Base-by-base conservation (phyloP, 2,113 vertebrate species). In the Tonatia bakeri region DNA sequence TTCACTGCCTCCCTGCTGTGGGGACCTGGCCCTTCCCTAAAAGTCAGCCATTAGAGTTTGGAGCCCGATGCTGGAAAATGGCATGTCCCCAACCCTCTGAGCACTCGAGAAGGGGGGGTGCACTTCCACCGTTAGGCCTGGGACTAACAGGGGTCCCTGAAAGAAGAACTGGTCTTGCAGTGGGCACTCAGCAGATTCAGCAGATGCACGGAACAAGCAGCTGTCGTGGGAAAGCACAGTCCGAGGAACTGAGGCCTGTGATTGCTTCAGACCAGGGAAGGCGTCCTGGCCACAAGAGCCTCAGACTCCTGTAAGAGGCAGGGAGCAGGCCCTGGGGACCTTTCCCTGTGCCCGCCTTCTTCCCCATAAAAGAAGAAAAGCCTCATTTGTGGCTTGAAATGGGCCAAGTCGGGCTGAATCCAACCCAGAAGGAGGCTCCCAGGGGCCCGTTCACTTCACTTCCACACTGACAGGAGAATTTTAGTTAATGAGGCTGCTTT, bases 311-410 rank as follows among this genome's bases (percentile, higher is more conserved):
- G 54, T 72, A 50, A 65, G 69, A 24, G 26, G 70, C 69, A 87
- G 52, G n/a, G 38, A 97, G 47, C 45, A 59, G 45, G 33, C 93
- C 81, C 65, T 1, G 0, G 73, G 86, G 94, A 75, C 56, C 65
- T 26, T 12, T 26, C 73, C 12, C 2, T 33, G 26, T 56, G 40
- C 67, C 79, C 8, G 1, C 64, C 82, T 31, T 82, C 69, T 47
- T 87, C 85, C 94, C 82, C 72, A 36, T 91, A 91, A 97, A 97
- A 50, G 47, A 86, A 92, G 81, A 80, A 84, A 90, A 81, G 83
- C 92, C 90, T 94, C 80, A 81, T 95, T 90, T 92, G 87, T 87
- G 59, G 75, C 87, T 95, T 79, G 50, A 94, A 96, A 80, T 72
- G 87, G 89, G 65, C 85, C 79, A 45, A 33, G 56, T 31, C 52